These are phyloP conservation scores for Prosapia bicincta DNA, from an alignment of 2,888 invertebrate species.

Conservation along the genomic window DNA sequence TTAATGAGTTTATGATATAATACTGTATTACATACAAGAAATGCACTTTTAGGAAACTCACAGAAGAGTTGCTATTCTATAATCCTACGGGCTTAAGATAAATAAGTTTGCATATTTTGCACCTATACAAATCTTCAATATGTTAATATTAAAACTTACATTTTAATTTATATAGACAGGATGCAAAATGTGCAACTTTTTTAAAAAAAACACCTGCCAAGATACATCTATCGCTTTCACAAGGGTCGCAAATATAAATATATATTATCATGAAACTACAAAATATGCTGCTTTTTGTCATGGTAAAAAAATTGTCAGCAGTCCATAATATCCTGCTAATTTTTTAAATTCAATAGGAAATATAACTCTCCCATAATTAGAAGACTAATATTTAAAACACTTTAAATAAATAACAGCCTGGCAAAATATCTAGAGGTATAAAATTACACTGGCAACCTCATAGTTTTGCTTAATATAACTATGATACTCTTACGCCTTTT, in stretches of 20 bases:
- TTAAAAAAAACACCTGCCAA: constrained; percentile 28
- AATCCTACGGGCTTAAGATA: constrained; percentile 27
- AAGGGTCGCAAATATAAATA: constrained; percentile 40
- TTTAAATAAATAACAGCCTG: constrained; percentile 25
- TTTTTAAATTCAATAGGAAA: constrained; percentile 17
- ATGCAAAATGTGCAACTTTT: background rate
- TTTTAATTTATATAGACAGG: background rate
- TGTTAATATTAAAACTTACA: constrained; percentile 2
- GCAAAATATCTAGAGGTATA: too few relatives aligned
- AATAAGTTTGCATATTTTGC: background rate
- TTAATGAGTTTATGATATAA: constrained; percentile 50
- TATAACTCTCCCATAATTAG: constrained; percentile 19
- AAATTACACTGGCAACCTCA: constrained; percentile 26
- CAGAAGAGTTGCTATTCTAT: constrained; percentile 63
- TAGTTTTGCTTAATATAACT: constrained; percentile 23
- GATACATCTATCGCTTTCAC: constrained; percentile 40
- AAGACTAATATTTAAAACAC: constrained; percentile 26
- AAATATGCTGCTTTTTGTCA: constrained; percentile 29
- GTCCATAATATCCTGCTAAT: constrained; percentile 15
- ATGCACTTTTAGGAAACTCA: constrained; percentile 87
- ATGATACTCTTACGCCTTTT: constrained; percentile 21
- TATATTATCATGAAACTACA: constrained; percentile 23
- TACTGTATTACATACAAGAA: constrained; percentile 89
- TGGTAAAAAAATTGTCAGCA: constrained; percentile 30
- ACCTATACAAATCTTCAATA: background rate